Evolutionary conservation across 92 coral and sea anemone genomes (phyloP).

Genomic region (Zoanthus gigantus): DNA sequence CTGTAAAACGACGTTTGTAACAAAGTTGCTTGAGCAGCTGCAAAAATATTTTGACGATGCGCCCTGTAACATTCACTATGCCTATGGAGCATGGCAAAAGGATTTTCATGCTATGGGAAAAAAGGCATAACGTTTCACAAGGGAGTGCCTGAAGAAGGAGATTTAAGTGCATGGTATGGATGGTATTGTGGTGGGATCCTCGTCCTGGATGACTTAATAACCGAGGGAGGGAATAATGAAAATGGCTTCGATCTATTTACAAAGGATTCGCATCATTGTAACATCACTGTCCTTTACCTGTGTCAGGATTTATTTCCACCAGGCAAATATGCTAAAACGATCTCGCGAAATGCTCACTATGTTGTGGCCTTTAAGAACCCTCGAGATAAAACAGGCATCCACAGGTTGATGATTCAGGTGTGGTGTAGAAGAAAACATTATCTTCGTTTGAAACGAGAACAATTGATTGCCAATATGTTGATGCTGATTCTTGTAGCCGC

Average conservation of each 20-base stretch:
- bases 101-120: slow-evolving; percentile 18
- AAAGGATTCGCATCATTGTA: slow-evolving; percentile 56
- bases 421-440: slow-evolving; percentile 46
- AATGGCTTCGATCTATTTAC: slow-evolving; percentile 60
- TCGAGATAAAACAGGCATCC: slow-evolving; percentile 51
- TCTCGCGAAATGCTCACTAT: background rate
- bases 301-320: slow-evolving; percentile 56
- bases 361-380: slow-evolving; percentile 51
- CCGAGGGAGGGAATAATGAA: slow-evolving; percentile 45
- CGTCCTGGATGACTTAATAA: slow-evolving; percentile 57
- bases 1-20: background rate
- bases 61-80: background rate
- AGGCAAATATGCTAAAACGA: slow-evolving; percentile 11
- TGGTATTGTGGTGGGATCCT: slow-evolving; percentile 30
- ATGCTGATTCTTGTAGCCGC: background rate
- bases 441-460: background rate
- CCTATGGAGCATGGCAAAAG: background rate
- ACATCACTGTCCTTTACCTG: slow-evolving; percentile 44
- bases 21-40: background rate
- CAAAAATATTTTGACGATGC: no score
- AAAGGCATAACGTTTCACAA: slow-evolving; percentile 50
- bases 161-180: slow-evolving; percentile 27
- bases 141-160: slow-evolving; percentile 41
- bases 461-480: background rate
- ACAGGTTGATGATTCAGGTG: slow-evolving; percentile 46